Evolutionary conservation across 2,888 invertebrate species (phyloP).

Genomic region (Chrysomela aeneicollis): DNA sequence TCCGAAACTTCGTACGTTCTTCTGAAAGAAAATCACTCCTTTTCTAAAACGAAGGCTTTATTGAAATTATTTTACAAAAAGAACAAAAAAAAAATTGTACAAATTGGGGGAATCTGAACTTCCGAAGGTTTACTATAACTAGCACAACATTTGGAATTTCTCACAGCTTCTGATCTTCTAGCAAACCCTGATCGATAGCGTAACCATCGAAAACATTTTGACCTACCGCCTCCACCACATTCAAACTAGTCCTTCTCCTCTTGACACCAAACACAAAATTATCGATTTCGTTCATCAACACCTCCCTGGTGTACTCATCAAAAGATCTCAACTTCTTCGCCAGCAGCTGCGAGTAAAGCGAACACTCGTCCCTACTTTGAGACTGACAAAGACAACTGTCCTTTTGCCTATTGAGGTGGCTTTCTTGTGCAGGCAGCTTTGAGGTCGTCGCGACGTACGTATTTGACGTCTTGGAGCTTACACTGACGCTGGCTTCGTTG

Average conservation of each 20-base stretch:
- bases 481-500: neutral
- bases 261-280: slow-evolving; percentile 14
- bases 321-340: slow-evolving; percentile 11
- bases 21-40: no score
- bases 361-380: slow-evolving; percentile 10
- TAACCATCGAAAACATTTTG: no score
- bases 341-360: slow-evolving; percentile 4
- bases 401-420: neutral
- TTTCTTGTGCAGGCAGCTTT: neutral
- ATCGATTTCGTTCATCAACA: slow-evolving; percentile 16
- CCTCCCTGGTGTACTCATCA: slow-evolving; percentile 9
- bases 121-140: no score
- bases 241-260: neutral
- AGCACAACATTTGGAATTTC: no score
- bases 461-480: neutral
- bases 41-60: no score
- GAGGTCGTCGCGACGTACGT: neutral
- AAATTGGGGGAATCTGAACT: no score
- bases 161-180: no score
- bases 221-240: no score
- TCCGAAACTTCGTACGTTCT: no score
- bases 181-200: no score
- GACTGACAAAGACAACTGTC: neutral
- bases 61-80: no score
- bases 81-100: no score